Conservation (phyloP, 2,888 invertebrate genomes). For the Scaptomyza parva region DNA sequence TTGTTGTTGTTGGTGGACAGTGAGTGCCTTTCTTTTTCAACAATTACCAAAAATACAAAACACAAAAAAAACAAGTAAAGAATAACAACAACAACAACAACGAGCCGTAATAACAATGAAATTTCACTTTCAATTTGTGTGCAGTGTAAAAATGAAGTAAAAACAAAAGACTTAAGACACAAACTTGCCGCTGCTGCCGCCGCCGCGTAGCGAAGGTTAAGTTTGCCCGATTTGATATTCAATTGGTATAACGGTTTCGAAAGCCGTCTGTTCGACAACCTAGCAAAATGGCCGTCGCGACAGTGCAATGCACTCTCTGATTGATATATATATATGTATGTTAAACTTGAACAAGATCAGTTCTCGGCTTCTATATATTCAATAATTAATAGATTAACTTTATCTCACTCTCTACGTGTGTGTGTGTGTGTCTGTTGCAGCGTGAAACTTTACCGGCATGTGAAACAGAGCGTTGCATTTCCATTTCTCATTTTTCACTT, state of each 20-base stretch:
- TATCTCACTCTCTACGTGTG: neutral
- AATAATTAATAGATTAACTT: neutral
- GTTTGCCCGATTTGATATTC: slow-evolving; percentile 70
- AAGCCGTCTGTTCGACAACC: slow-evolving; percentile 41
- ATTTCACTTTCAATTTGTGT: slow-evolving; percentile 75
- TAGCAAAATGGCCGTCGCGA: slow-evolving; percentile 54
- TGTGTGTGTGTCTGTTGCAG: slow-evolving; percentile 14
- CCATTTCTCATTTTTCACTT: slow-evolving; percentile 54
- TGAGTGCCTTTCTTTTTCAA: slow-evolving; percentile 78
- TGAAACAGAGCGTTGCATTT: slow-evolving; percentile 73
- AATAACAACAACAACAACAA: slow-evolving; percentile 44
- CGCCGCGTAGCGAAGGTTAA: slow-evolving; percentile 69
- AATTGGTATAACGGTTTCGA: slow-evolving; percentile 73
- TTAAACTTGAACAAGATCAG: slow-evolving; percentile 29
- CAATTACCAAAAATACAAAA: slow-evolving; percentile 73
- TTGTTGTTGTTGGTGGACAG: slow-evolving; percentile 32
- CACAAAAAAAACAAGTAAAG: slow-evolving; percentile 12
- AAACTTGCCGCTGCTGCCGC: slow-evolving; percentile 55
- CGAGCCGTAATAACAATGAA: slow-evolving; percentile 60
- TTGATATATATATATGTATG: neutral
- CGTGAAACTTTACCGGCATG: slow-evolving; percentile 64
- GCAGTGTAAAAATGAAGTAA: slow-evolving; percentile 6
- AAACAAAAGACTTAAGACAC: slow-evolving; percentile 76
- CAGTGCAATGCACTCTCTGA: slow-evolving; percentile 68
- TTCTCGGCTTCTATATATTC: slow-evolving; percentile 30